These are phyloP conservation scores for Yponomeuta plumbellus DNA, from an alignment of 2,888 invertebrate species.

Conservation along the genomic window DNA sequence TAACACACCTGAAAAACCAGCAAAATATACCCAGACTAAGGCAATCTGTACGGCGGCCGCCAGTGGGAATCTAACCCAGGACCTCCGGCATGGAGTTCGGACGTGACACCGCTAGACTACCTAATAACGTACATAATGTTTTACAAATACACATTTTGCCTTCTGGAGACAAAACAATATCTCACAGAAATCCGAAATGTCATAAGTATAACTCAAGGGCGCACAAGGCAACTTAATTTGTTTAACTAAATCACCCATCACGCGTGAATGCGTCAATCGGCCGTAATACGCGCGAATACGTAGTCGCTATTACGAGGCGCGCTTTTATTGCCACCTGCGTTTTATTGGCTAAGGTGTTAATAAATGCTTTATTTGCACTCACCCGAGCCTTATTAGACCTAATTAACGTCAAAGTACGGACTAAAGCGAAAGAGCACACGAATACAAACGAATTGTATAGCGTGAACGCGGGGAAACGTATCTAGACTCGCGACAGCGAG, in stretches of 20 bases:
- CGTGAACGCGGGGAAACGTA: too few species aligned
- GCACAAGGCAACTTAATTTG: background rate
- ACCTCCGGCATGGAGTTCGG: too few species aligned
- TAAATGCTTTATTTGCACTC: slow-evolving; percentile 20
- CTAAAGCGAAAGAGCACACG: too few species aligned
- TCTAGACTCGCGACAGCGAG: too few species aligned
- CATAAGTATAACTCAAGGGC: background rate
- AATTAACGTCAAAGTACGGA: background rate
- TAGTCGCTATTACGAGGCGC: background rate
- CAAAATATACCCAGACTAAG: too few species aligned
- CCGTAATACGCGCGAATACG: background rate
- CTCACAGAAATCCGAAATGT: background rate
- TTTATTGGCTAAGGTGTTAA: slow-evolving; percentile 25
- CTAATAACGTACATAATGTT: too few species aligned
- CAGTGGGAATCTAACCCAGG: too few species aligned
- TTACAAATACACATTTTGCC: background rate
- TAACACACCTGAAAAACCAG: too few species aligned
- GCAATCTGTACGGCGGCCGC: too few species aligned
- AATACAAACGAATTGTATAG: too few species aligned
- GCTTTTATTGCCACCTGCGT: slow-evolving; percentile 26
- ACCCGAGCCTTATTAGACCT: background rate
- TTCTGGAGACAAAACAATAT: background rate
- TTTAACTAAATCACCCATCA: background rate
- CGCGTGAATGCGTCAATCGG: background rate
- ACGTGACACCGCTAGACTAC: too few species aligned